phyloP scores from a whole-genome alignment of 2,113 vertebrate species.

The Erinaceus europaeus region DNA sequence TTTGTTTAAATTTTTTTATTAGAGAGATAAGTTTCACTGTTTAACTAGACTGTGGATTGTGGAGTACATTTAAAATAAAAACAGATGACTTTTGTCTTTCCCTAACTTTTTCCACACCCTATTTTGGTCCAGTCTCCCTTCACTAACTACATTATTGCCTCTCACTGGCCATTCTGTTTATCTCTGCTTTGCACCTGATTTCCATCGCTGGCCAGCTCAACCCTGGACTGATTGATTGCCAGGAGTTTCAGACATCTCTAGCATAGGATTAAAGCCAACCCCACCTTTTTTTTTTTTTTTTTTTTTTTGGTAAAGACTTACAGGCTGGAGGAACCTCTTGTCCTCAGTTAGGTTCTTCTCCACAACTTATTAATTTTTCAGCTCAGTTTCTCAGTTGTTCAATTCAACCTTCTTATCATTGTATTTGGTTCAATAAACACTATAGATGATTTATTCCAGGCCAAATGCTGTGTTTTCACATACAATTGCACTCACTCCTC shows the following conservation, averaged over 20 bases:
- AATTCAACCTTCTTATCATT: slow-evolving; percentile 9
- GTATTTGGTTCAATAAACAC: neutral
- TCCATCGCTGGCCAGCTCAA: neutral
- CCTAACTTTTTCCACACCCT: neutral
- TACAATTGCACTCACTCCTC: neutral
- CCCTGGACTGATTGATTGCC: neutral
- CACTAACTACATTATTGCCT: neutral
- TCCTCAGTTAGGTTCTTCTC: neutral
- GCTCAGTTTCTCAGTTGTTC: slow-evolving; percentile 1
- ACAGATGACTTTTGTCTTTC: neutral
- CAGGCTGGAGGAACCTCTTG: neutral
- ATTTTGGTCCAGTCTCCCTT: neutral
- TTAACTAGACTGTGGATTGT: neutral
- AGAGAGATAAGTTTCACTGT: no score
- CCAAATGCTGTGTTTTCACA: neutral
- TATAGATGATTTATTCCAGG: neutral
- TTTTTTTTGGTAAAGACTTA: neutral
- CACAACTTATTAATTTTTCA: slow-evolving; percentile 42
- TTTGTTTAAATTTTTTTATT: no score
- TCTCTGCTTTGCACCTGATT: neutral
- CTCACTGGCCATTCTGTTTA: neutral
- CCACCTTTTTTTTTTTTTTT: neutral
- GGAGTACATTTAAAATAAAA: neutral
- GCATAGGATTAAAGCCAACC: neutral
- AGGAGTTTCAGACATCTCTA: neutral